Evolutionary conservation across 2,888 invertebrate species (phyloP).

Genomic region (Ectemnius continuus): DNA sequence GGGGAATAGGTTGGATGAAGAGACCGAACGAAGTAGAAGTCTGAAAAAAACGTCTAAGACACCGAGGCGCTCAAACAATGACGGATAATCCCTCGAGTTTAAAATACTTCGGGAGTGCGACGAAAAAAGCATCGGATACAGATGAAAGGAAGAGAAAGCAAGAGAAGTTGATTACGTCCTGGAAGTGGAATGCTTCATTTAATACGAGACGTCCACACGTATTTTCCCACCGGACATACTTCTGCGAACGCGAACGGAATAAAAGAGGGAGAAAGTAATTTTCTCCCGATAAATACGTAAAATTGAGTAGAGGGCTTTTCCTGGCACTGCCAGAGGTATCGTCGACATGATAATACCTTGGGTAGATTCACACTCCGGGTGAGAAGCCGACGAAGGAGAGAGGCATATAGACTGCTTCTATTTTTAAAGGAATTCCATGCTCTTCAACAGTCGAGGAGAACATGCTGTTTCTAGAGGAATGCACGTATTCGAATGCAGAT

Average conservation of each 20-base stretch:
- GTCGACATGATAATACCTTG: too few species aligned
- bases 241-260: not conserved
- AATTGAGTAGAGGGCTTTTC: too few species aligned
- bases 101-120: not conserved
- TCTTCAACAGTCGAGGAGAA: too few species aligned
- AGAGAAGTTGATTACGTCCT: conserved; percentile 33
- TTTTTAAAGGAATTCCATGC: not conserved
- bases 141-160: conserved; percentile 6
- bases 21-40: conserved; percentile 7
- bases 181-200: conserved; percentile 27
- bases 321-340: too few species aligned
- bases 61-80: not conserved
- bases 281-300: conserved; percentile 1
- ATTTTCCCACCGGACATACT: conserved; percentile 1
- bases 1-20: not conserved
- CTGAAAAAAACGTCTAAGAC: not conserved
- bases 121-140: not conserved
- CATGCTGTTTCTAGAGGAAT: too few species aligned
- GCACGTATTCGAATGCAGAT: too few species aligned
- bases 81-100: conserved; percentile 7
- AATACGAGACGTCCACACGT: conserved; percentile 21
- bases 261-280: not conserved
- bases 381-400: too few species aligned
- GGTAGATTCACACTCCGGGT: too few species aligned
- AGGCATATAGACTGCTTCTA: not conserved